Evolutionary conservation across 2,113 vertebrate genomes (phyloP).

Genomic region (Illadopsis cleaveri): DNA sequence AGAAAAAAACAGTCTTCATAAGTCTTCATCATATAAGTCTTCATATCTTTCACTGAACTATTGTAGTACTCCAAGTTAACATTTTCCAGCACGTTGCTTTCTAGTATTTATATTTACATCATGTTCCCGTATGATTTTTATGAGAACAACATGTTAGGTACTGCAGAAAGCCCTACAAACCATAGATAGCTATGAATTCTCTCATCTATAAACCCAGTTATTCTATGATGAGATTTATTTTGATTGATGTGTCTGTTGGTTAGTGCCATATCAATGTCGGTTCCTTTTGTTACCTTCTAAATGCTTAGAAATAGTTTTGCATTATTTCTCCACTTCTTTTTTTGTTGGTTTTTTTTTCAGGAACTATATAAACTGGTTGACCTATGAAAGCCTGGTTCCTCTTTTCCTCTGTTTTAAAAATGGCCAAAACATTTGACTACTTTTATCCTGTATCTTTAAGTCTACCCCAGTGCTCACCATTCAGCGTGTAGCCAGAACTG

Average conservation of each 20-base stretch:
- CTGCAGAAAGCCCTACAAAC: neutral
- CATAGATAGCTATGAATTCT: neutral
- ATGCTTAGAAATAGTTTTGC: neutral
- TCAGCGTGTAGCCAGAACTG: neutral
- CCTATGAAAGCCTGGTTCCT: neutral
- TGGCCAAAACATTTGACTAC: neutral
- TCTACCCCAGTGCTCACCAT: neutral
- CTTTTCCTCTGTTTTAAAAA: neutral
- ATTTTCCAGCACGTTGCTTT: neutral
- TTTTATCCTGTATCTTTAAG: neutral
- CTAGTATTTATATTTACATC: neutral
- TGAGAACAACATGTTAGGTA: neutral
- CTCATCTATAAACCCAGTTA: neutral
- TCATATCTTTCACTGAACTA: neutral
- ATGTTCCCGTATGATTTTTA: neutral
- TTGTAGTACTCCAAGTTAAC: neutral
- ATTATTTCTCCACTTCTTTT: neutral
- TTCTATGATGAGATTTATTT: neutral
- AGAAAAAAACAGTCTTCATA: neutral
- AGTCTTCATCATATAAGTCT: neutral
- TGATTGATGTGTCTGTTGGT: neutral
- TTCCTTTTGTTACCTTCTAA: neutral
- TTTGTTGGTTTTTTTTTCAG: neutral
- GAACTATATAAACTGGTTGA: neutral
- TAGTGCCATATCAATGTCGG: neutral